Percentiles rank a stretch among this genome's conserved stretches.
Evolutionary conservation across 2,113 vertebrate genomes (phyloP).

Genomic region (Rynchops niger): DNA sequence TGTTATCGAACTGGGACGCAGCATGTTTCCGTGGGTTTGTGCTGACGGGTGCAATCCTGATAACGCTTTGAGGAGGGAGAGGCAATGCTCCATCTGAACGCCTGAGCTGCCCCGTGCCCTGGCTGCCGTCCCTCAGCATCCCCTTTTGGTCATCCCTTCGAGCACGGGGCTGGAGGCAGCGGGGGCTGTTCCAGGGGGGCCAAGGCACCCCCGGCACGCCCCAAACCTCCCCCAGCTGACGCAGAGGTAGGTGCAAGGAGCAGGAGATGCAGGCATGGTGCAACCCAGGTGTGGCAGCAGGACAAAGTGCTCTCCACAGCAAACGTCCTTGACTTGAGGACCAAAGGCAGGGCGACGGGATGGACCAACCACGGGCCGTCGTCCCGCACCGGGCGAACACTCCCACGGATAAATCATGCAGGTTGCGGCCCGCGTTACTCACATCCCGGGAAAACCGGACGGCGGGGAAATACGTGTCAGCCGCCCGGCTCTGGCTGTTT

Average conservation of each 20-base stretch:
- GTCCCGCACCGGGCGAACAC: rapidly evolving
- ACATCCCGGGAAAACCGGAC: rapidly evolving
- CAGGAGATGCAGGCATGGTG: rapidly evolving
- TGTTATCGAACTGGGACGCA: rapidly evolving
- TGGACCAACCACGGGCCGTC: not conserved
- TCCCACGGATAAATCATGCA: rapidly evolving
- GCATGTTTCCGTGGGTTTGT: rapidly evolving
- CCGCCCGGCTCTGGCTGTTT: rapidly evolving
- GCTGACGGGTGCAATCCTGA: rapidly evolving
- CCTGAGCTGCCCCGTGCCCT: not conserved
- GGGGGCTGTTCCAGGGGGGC: not conserved
- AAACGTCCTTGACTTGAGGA: not conserved
- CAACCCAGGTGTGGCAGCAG: rapidly evolving
- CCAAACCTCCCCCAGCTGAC: not conserved
- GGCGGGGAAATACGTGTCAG: rapidly evolving
- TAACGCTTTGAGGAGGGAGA: not conserved
- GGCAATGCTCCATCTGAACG: rapidly evolving
- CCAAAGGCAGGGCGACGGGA: rapidly evolving
- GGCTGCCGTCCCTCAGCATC: not conserved
- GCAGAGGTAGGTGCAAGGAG: not conserved
- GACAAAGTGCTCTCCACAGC: rapidly evolving
- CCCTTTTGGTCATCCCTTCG: rapidly evolving
- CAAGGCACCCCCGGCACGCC: not conserved
- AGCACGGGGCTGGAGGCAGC: not conserved
- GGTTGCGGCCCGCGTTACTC: rapidly evolving